Evolutionary conservation across 2,888 invertebrate species (phyloP), one percentile per base, ranked within the genome.

Genomic region (Parnassius glacialis): DNA sequence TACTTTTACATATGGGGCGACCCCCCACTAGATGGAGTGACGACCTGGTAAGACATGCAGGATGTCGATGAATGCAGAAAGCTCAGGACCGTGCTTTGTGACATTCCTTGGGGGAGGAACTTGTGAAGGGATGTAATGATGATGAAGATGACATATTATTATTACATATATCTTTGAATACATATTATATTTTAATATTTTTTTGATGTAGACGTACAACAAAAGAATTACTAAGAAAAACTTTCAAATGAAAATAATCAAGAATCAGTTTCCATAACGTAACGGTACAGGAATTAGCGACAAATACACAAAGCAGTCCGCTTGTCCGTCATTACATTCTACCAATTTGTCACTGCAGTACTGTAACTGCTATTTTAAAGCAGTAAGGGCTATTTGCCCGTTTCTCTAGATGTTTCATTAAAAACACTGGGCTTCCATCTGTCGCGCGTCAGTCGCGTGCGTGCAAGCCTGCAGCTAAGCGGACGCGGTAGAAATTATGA

Each of bases 401-500:
- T n/a, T 20, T 7, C 10, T 52, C 41, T 10, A 44, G 3, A 34
- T 42, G 45, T 47, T 7, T 9, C 41, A 3, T 12, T 42, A 43
- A 75, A 71, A 70, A 70, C 70, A 68, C 70, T 64, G 69, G 76
- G 80, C 80, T 84, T 76, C 83, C 81, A 83, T 73, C 72, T 76
- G 83, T 81, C 80, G 83, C 79, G 69, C 76, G 70, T 69, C 68
- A 64, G 79, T 83, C 81, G 85, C 84, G 84, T 89, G 90, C 89
- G 85, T 88, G 88, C 71, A 79, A 83, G 85, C 90, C 84, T 70
- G 78, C 73, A 81, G 87, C 83, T 68, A 74, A 74, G 75, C 83
- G 85, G 86, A 85, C 84, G 84, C 81, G 76, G 81, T 74, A 16
- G 77, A 84, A 89, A 90, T 90, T 90, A 90, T 79, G 79, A 78